These are phyloP conservation scores for Batillaria attramentaria DNA, from an alignment of 1,140 invertebrate genomes.

Conservation along the genomic window DNA sequence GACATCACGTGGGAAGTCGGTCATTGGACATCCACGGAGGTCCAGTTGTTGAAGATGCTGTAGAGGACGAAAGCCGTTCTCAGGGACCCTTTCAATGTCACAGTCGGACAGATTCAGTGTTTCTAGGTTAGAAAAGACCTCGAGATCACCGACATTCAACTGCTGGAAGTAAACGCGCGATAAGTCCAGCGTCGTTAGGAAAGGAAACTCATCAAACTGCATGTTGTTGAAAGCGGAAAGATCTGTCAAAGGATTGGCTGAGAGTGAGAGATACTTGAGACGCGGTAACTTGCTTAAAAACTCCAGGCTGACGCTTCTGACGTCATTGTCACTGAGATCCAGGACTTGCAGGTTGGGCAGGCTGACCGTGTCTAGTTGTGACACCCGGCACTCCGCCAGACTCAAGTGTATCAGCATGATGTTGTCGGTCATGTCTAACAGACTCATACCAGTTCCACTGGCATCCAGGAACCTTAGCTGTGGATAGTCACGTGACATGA, in stretches of 20 bases:
- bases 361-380: background rate
- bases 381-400: background rate
- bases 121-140: background rate
- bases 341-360: background rate
- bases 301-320: background rate
- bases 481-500: background rate
- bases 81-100: background rate
- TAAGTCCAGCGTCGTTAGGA: background rate
- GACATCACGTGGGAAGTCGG: slow-evolving; percentile 19
- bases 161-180: background rate
- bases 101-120: slow-evolving; percentile 7
- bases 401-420: background rate
- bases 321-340: slow-evolving; percentile 28
- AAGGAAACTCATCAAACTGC: background rate
- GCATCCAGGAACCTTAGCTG: background rate
- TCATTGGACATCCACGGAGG: slow-evolving; percentile 11
- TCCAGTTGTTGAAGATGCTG: slow-evolving; percentile 15
- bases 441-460: background rate
- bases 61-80: background rate
- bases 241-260: background rate
- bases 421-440: background rate
- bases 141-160: background rate
- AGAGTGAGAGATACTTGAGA: background rate
- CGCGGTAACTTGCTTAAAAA: background rate
- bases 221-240: background rate